phyloP scores from a whole-genome alignment of 2,797 vertebrate genomes.

The Zonotrichia albicollis region DNA sequence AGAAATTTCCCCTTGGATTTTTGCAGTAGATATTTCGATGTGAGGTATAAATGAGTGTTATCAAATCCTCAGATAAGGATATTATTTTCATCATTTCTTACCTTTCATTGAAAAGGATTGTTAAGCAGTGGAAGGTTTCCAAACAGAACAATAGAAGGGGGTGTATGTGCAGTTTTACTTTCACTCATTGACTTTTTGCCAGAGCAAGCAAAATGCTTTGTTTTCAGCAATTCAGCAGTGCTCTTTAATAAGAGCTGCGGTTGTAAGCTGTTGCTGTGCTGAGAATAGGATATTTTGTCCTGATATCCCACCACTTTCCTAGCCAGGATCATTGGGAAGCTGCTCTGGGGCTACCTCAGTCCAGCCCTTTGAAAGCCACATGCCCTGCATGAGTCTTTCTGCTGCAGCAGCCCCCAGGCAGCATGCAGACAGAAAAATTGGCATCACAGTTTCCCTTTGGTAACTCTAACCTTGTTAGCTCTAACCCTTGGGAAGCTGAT shows the following conservation, averaged over 20 bases:
- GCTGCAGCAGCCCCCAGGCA: background rate
- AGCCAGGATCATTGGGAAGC: background rate
- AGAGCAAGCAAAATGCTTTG: slow-evolving; percentile 19
- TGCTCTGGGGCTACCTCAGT: background rate
- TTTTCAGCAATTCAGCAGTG: slow-evolving; percentile 7
- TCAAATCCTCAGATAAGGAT: slow-evolving; percentile 7
- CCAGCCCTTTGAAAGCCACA: background rate
- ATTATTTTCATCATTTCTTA: slow-evolving; percentile 24
- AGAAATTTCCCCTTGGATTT: slow-evolving; percentile 14
- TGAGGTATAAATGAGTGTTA: background rate
- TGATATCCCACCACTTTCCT: background rate
- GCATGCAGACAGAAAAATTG: background rate
- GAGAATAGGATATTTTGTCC: background rate
- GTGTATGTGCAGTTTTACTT: slow-evolving; percentile 37
- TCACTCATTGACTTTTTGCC: slow-evolving; percentile 56
- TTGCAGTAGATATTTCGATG: background rate
- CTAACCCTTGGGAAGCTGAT: background rate
- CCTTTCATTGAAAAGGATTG: slow-evolving; percentile 5
- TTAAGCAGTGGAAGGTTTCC: slow-evolving; percentile 48
- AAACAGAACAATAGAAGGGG: slow-evolving; percentile 47
- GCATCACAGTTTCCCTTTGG: background rate
- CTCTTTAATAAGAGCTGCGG: background rate
- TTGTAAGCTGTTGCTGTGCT: background rate
- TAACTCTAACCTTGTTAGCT: background rate
- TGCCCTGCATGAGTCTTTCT: background rate